Conservation (phyloP, 1,140 invertebrate species). For the Bombus ignitus region DNA sequence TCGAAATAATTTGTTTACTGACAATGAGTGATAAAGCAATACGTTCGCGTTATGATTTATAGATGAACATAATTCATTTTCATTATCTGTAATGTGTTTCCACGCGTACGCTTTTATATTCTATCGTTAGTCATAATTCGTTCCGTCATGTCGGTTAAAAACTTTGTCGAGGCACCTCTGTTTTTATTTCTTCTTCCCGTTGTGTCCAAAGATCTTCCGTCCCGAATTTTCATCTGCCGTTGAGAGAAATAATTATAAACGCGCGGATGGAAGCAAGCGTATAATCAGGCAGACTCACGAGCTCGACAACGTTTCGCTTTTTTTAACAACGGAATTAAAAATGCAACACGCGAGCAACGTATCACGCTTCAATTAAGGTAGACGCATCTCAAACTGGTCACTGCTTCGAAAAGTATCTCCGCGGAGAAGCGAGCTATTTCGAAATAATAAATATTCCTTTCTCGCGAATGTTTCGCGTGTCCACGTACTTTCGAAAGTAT, state of each 20-base stretch:
- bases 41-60: constrained; percentile 34
- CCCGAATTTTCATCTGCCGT: neutral
- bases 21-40: constrained; percentile 22
- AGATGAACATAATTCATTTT: constrained; percentile 19
- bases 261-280: constrained; percentile 18
- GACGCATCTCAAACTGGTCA: constrained; percentile 22
- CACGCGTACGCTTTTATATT: neutral
- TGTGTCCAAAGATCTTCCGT: neutral
- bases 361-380: constrained; percentile 42
- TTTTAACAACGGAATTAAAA: constrained; percentile 33
- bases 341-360: constrained; percentile 36
- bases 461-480: neutral
- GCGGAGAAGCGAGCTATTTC: neutral
- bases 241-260: constrained; percentile 35
- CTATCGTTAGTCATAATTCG: constrained; percentile 10
- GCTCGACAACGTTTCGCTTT: constrained; percentile 36
- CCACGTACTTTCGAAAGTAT: neutral
- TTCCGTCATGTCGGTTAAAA: neutral
- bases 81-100: constrained; percentile 10
- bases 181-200: neutral
- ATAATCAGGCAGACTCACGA: constrained; percentile 26
- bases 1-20: constrained; percentile 23
- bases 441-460: constrained; percentile 11
- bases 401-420: neutral
- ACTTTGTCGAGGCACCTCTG: neutral